phyloP scores from a whole-genome alignment of 2,113 vertebrate species.

The Apus apus region DNA sequence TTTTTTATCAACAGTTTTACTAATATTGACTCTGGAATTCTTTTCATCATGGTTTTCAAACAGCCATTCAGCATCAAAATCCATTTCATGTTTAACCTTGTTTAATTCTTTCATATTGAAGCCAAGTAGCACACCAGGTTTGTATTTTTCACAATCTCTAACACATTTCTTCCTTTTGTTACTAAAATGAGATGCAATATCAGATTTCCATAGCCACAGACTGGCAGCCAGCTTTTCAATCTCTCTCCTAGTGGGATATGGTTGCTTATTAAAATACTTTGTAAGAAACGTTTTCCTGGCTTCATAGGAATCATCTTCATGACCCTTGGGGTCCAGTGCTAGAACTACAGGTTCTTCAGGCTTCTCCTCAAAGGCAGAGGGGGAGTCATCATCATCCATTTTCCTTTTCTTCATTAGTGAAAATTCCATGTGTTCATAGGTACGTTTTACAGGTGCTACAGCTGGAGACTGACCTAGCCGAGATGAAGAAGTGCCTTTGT shows the following conservation, averaged over 20 bases:
- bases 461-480: conserved; percentile 82
- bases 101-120: conserved; percentile 93
- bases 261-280: conserved; percentile 90
- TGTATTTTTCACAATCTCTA: conserved; percentile 87
- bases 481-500: conserved; percentile 81
- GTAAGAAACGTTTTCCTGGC: conserved; percentile 94
- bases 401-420: conserved; percentile 87
- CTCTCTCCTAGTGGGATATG: conserved; percentile 89
- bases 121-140: conserved; percentile 86
- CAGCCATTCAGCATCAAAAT: conserved; percentile 79
- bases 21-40: conserved; percentile 84
- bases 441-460: conserved; percentile 83
- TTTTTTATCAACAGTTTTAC: conserved; percentile 84
- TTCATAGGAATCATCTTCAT: conserved; percentile 93
- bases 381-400: conserved; percentile 79
- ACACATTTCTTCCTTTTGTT: conserved; percentile 91
- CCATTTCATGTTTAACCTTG: conserved; percentile 88
- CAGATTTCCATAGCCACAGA: conserved; percentile 96
- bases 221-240: conserved; percentile 93
- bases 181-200: conserved; percentile 92
- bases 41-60: conserved; percentile 84
- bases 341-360: conserved; percentile 90
- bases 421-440: conserved; percentile 82
- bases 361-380: conserved; percentile 83
- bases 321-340: conserved; percentile 93